A percentile compares a stretch with the other conserved stretches of the same genome.
phyloP scores from a whole-genome alignment of 2,113 vertebrate genomes.

The Macaca fascicularis region T2T-MFA8v1.1 NC_088378.1:68412001-68412500 shows the following conservation, averaged over 20 bases:
- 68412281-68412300: not conserved
- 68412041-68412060: not conserved
- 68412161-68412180: not conserved
- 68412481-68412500: not conserved
- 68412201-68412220: not conserved
- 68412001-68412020: not conserved
- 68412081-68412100: not conserved
- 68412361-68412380: not conserved
- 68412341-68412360: not conserved
- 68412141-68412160: not conserved
- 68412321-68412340: slow-evolving; percentile 8
- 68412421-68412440: not conserved
- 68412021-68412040: not conserved
- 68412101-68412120: not conserved
- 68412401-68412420: not conserved
- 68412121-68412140: not conserved
- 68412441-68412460: not conserved
- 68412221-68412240: not conserved
- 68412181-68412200: not conserved
- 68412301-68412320: not conserved
- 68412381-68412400: not conserved
- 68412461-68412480: not conserved
- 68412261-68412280: not conserved
- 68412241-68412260: not conserved
- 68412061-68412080: not conserved